Percentiles rank a stretch among this genome's conserved stretches.
Conservation (phyloP, 2,888 invertebrate species). For the Heliconius sara region DNA sequence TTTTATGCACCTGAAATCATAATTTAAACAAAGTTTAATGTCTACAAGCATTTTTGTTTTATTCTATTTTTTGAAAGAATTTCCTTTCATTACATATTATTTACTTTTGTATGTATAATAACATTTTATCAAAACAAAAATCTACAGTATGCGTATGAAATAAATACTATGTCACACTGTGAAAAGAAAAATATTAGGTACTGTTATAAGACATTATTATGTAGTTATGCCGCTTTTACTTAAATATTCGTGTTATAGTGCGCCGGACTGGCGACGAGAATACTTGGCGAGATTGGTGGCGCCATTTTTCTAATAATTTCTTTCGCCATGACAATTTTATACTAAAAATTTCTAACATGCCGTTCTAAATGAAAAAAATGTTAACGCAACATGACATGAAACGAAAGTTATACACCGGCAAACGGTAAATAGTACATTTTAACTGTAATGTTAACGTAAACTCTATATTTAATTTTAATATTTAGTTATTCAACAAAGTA, state of each 20-base stretch:
- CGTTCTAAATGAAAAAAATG: constrained; percentile 34
- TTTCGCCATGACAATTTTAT: constrained; percentile 40
- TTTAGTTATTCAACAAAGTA: not conserved
- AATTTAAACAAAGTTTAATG: too few relatives aligned
- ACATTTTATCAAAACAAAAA: not conserved
- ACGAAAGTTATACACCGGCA: constrained; percentile 22
- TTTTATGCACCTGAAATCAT: not conserved
- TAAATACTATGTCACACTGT: constrained; percentile 31
- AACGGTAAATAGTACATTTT: constrained; percentile 9
- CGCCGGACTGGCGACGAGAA: constrained; percentile 35
- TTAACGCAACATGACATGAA: constrained; percentile 35
- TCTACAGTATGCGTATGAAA: not conserved
- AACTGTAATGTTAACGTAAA: not conserved
- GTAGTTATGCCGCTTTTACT: constrained; percentile 47
- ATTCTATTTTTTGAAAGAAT: not conserved
- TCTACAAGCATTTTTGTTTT: too few relatives aligned
- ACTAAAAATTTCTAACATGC: constrained; percentile 39
- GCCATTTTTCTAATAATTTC: constrained; percentile 35
- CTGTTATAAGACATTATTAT: constrained; percentile 44
- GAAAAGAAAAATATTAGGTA: constrained; percentile 31
- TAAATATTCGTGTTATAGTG: constrained; percentile 34
- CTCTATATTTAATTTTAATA: constrained; percentile 6
- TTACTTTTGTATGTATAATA: not conserved
- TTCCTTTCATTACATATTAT: not conserved
- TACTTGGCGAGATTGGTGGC: constrained; percentile 37